These are phyloP conservation scores for Gymnocheta viridis DNA, from an alignment of 2,888 invertebrate genomes.

Conservation along the genomic window DNA sequence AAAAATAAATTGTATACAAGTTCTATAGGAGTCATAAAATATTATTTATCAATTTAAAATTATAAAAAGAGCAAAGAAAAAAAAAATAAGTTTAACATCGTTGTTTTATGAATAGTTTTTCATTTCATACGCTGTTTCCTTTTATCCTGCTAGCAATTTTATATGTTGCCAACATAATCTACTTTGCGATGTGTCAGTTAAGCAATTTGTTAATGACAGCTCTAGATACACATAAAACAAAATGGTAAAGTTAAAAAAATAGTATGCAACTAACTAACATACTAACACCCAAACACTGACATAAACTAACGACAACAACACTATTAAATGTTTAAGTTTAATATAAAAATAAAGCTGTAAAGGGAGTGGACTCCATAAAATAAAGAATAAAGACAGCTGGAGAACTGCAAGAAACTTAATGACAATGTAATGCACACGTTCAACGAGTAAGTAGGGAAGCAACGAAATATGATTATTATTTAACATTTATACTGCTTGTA, in stretches of 20 bases:
- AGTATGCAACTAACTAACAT: not conserved
- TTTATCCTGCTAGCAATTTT: slow-evolving; percentile 10
- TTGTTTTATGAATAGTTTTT: not conserved
- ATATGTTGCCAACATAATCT: slow-evolving; percentile 49
- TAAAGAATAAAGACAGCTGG: not conserved
- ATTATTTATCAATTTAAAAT: not conserved
- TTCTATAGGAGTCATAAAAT: not conserved
- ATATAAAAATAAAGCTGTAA: slow-evolving; percentile 23
- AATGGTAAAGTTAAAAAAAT: slow-evolving; percentile 10
- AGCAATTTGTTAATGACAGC: slow-evolving; percentile 68
- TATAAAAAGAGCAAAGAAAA: not conserved
- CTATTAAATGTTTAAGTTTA: slow-evolving; percentile 13
- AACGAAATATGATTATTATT: slow-evolving; percentile 24
- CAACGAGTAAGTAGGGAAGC: not conserved
- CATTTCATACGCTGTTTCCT: not conserved
- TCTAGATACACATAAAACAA: slow-evolving; percentile 22
- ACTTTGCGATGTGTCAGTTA: slow-evolving; percentile 63
- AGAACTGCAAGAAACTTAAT: not conserved
- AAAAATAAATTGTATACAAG: not conserved
- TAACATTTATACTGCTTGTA: slow-evolving; percentile 10
- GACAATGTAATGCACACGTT: slow-evolving; percentile 21
- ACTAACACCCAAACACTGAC: not conserved
- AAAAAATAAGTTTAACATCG: not conserved
- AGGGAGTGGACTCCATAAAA: slow-evolving; percentile 19
- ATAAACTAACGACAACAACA: not conserved